Percentiles rank a stretch among this genome's conserved stretches.
Conservation (phyloP, 1,140 invertebrate species). For the Popillia japonica region DNA sequence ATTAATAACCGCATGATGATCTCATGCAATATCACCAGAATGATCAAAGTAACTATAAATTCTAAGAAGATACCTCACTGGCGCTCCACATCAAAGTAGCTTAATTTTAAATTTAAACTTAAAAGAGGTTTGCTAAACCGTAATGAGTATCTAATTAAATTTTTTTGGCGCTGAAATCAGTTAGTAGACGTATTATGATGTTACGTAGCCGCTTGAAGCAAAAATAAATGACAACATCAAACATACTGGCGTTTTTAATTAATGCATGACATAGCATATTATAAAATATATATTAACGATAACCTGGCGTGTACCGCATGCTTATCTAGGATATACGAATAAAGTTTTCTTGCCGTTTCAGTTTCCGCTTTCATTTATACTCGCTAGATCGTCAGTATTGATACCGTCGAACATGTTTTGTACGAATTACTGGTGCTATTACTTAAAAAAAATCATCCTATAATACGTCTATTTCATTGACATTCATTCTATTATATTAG, state of each 20-base stretch:
- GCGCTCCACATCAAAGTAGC: no score
- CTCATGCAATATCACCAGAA: no score
- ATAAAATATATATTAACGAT: constrained; percentile 12
- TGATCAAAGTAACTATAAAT: no score
- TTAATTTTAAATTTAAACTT: no score
- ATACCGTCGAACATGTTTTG: constrained; percentile 1
- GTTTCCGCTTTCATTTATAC: neutral
- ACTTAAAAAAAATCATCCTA: neutral
- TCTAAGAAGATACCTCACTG: no score
- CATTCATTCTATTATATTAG: neutral
- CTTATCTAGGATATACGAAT: constrained; percentile 1
- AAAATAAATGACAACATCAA: constrained; percentile 27
- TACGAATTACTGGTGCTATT: neutral
- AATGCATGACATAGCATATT: neutral
- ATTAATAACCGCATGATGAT: no score
- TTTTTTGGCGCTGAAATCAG: neutral
- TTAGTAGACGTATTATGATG: neutral
- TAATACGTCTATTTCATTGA: neutral
- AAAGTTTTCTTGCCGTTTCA: constrained; percentile 2
- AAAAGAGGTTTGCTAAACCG: no score
- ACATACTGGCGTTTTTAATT: constrained; percentile 8
- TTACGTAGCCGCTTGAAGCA: neutral
- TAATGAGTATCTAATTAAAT: neutral
- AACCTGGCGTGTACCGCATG: neutral
- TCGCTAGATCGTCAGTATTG: neutral